Percentiles rank a stretch among this genome's conserved stretches.
phyloP scores from a whole-genome alignment of 2,888 invertebrate species.

The Ceraclea dissimilis region DNA sequence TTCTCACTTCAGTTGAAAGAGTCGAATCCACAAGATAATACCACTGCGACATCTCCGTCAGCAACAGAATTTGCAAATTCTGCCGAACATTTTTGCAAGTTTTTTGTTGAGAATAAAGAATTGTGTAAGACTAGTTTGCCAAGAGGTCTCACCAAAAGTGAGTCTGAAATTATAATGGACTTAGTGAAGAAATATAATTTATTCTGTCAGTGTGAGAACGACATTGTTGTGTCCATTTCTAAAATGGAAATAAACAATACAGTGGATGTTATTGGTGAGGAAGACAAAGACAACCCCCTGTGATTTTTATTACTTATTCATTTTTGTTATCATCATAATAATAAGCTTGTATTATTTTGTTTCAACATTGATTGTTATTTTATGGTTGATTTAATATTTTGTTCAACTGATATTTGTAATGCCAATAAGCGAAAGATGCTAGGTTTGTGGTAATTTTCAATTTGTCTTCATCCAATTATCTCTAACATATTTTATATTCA shows the following conservation, averaged over 20 bases:
- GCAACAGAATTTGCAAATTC: not conserved
- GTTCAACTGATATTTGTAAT: too few relatives aligned
- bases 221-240: slow-evolving; percentile 8
- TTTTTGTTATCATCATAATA: not conserved
- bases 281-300: not conserved
- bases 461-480: too few relatives aligned
- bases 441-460: too few relatives aligned
- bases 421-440: too few relatives aligned
- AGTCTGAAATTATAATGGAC: slow-evolving; percentile 1
- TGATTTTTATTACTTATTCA: not conserved
- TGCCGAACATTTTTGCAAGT: slow-evolving; percentile 4
- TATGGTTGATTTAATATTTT: too few relatives aligned
- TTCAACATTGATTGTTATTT: too few relatives aligned
- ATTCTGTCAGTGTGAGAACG: slow-evolving; percentile 7
- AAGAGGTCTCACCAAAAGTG: not conserved
- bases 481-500: too few relatives aligned
- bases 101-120: slow-evolving; percentile 2
- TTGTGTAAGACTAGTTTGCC: not conserved
- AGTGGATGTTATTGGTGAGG: not conserved
- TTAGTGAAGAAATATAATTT: slow-evolving; percentile 5
- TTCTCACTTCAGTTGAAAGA: not conserved
- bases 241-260: slow-evolving; percentile 1
- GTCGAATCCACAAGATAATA: too few relatives aligned
- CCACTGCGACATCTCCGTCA: not conserved
- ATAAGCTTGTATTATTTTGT: too few relatives aligned